Evolutionary conservation across 2,888 invertebrate species (phyloP).

Genomic region (Dynastes tityus): DNA sequence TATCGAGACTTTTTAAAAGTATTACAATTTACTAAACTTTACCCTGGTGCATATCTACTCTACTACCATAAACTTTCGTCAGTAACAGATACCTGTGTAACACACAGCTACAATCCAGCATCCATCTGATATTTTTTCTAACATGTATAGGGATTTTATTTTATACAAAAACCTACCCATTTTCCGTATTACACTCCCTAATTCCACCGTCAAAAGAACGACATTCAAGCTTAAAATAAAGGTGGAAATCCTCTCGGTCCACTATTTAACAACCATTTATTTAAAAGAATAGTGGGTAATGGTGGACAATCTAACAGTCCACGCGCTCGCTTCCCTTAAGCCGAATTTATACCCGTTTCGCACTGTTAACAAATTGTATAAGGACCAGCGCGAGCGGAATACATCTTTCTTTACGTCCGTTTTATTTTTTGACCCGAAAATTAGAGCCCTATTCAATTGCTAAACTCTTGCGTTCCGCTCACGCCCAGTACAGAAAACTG

Average conservation of each 20-base stretch:
- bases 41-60: too few relatives aligned
- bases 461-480: constrained; percentile 35
- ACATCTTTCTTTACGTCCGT: constrained; percentile 30
- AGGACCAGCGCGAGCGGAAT: constrained; percentile 28
- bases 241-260: not conserved
- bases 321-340: not conserved
- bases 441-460: constrained; percentile 44
- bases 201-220: not conserved
- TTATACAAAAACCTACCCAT: too few relatives aligned
- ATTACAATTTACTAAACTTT: too few relatives aligned
- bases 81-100: too few relatives aligned
- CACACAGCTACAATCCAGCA: too few relatives aligned
- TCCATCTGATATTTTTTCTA: too few relatives aligned
- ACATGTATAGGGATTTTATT: too few relatives aligned
- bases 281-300: constrained; percentile 13
- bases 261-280: constrained; percentile 28
- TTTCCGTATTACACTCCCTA: not conserved
- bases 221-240: not conserved
- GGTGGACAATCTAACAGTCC: constrained; percentile 11
- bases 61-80: too few relatives aligned
- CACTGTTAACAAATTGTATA: constrained; percentile 38
- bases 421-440: constrained; percentile 41
- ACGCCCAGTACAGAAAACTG: constrained; percentile 42
- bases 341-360: constrained; percentile 34
- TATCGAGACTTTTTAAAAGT: too few relatives aligned